Base-by-base conservation (phyloP, 2,888 invertebrate genomes). In the Belgica antarctica region DNA sequence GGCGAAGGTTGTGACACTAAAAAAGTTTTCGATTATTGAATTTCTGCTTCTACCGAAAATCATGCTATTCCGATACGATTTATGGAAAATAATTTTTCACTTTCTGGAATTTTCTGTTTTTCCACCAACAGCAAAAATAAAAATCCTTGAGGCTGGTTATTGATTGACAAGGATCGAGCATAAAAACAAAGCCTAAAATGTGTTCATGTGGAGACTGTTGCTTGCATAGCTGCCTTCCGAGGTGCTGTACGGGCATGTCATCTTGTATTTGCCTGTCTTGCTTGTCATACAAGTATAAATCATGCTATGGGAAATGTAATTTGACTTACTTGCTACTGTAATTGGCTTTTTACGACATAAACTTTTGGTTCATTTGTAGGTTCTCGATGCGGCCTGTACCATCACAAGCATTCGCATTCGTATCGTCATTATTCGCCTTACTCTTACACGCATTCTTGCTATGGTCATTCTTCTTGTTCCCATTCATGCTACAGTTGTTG, bases 131-230 rank as follows among this genome's bases (percentile, higher is more conserved):
- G 22, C 22, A 12, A n/a, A 22, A 19, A 22, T 52, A 52, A 52
- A 22, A 52, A 52, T 19, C 52, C 52, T 52, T 52, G 52, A 52
- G 52, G 52, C 22, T 52, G 52, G 17, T 52, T 41, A 41, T 41
- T 41, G 41, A 12, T 41, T 12, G 12, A 41, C 12, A n/a, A 41
- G 41, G 12, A 28, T 34, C 15, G 17, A 10, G 8, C 17, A 15
- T 15, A 19, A 5, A 17, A 17, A 19, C 10, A 15, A 59, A 24
- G 7, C 17, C 31, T 7, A 15, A 27, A 61, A 68, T 68, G 68
- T 68, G 68, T 68, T 68, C 68, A 27, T 68, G 57, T 24, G 68
- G 68, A 8, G 68, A 68, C 24, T 68, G 68, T 46, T 65, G 63
- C 63, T 34, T 34, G 10, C 31, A 57, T 62, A 28, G 34, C 34